A percentile compares a stretch with the other conserved stretches of the same genome.
Conservation (phyloP, 2,797 vertebrate genomes). For the Micromesistius poutassou region DNA sequence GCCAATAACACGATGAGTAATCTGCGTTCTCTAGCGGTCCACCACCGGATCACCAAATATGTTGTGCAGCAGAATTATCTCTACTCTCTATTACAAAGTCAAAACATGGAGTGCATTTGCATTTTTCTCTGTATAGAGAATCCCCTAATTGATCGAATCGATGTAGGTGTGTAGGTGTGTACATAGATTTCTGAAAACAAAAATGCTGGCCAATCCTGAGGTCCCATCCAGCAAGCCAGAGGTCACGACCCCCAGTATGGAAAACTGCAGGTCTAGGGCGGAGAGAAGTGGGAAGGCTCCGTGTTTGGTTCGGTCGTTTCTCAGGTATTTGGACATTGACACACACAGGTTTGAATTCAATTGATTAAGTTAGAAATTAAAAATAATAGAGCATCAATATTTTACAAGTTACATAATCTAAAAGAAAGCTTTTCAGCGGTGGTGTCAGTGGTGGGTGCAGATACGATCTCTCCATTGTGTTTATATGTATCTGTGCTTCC, state of each 20-base stretch:
- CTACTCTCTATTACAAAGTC: background rate
- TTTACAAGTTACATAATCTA: background rate
- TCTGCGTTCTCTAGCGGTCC: background rate
- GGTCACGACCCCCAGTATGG: too few species aligned
- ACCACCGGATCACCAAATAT: too few species aligned
- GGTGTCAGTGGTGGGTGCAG: conserved; percentile 51
- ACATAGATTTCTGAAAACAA: too few species aligned
- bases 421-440: too few species aligned
- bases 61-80: background rate
- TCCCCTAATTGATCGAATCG: background rate
- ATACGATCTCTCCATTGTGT: conserved; percentile 56
- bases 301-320: background rate
- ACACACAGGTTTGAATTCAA: background rate
- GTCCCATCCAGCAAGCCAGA: too few species aligned
- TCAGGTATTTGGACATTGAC: background rate
- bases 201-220: background rate
- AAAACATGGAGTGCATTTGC: background rate
- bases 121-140: background rate
- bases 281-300: background rate
- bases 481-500: conserved; percentile 53
- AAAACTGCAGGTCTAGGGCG: background rate
- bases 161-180: background rate
- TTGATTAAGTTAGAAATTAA: background rate
- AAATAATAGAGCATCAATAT: background rate
- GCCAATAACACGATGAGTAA: background rate